Base-by-base conservation (phyloP, 2,888 invertebrate genomes). In the Cryptocephalus moraei region DNA sequence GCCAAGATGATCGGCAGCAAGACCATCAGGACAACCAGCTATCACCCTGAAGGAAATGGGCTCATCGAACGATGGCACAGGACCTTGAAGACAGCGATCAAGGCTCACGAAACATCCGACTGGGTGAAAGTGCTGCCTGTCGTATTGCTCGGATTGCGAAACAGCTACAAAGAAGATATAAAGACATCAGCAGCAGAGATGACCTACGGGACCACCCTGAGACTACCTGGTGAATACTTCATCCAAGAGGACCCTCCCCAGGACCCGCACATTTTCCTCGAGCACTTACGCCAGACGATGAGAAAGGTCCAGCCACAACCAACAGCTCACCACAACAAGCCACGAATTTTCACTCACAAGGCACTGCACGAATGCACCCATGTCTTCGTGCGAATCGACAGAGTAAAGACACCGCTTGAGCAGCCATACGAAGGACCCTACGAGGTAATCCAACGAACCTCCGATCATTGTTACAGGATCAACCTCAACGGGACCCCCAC, bases 361-460 rank as follows among this genome's bases (percentile, higher is more conserved):
- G 52, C 66, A 65, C 32, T 53, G 59, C 1, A 72, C 60, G 0
- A 71, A 71, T 66, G 68, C n/a, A 67, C 0, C 69, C 71, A 8
- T 69, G 69, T 54, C 67, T 69, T n/a, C 67, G 50, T 47, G 9
- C 33, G 52, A 9, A 38, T 13, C 6, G 52, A 54, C 32, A 11
- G 14, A 10, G 44, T 50, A 38, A 68, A 65, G 22, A 11, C 31
- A 13, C 39, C 49, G 10, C 46, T 59, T 8, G 48, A 55, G 32
- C 55, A 52, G 9, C 60, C 59, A 1, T 62, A 62, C 44, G 50
- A 49, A 12, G 60, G 60, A 8, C 60, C 59, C 1, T 53, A 46
- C 44, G 38, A 51, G 36, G 47, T 61, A 8, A 39, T 57, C 10
- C 42, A 49, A n/a, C 48, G 47, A 36, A n/a, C n/a, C n/a, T 32